phyloP scores from a whole-genome alignment of 2,888 invertebrate species.

The Aphrophora alni region DNA sequence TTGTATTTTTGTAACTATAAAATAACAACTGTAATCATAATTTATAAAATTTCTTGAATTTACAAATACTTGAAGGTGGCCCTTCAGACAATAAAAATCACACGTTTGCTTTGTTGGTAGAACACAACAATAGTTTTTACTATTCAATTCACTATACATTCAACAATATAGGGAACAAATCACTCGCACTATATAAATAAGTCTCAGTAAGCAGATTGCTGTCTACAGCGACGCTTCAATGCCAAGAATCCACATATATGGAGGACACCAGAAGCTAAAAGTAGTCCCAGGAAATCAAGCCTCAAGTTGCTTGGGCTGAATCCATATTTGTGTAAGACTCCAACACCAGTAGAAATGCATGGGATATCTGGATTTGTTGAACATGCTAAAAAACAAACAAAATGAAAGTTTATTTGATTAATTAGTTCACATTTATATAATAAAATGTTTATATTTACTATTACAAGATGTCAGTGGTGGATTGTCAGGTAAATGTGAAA shows the following conservation, averaged over 20 bases:
- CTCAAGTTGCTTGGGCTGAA: constrained; percentile 57
- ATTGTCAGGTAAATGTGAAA: no score
- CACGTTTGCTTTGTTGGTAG: not conserved
- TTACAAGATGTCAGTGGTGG: no score
- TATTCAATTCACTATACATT: not conserved
- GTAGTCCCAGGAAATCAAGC: constrained; percentile 57
- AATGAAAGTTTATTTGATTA: no score
- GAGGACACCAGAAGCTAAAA: constrained; percentile 56
- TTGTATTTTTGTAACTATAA: no score
- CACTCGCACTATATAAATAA: no score
- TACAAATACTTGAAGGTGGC: not conserved
- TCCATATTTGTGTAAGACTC: constrained; percentile 67
- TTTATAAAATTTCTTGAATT: not conserved
- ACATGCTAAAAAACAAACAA: constrained; percentile 61
- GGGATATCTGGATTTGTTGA: constrained; percentile 65
- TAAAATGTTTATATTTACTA: no score
- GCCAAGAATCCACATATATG: constrained; percentile 58
- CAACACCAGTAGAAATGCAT: constrained; percentile 68
- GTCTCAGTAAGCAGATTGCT: constrained; percentile 57
- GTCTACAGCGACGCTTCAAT: constrained; percentile 57
- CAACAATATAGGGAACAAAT: not conserved
- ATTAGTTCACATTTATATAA: no score
- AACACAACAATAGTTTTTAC: not conserved
- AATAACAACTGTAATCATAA: no score
- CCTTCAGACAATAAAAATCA: not conserved